A percentile compares a stretch with the other conserved stretches of the same genome.
Evolutionary conservation across 2,797 vertebrate species (phyloP).

Genomic region (Amazonetta brasiliensis): DNA sequence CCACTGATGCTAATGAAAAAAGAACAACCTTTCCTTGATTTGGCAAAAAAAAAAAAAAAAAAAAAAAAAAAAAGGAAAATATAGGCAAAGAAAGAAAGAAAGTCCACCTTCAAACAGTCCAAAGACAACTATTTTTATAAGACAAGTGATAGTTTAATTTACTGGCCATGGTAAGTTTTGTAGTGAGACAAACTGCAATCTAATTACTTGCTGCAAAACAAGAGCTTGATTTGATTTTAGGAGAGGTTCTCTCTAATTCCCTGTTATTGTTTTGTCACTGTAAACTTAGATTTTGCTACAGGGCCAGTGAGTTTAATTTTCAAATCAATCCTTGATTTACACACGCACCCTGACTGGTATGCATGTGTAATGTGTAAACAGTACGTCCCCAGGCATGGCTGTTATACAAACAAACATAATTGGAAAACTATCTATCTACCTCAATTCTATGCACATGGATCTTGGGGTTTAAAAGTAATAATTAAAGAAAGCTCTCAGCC

Average conservation of each 20-base stretch:
- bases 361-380: background rate
- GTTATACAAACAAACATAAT: background rate
- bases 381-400: background rate
- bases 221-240: conserved; percentile 66
- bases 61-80: background rate
- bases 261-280: conserved; percentile 53
- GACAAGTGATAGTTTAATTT: conserved; percentile 64
- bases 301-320: conserved; percentile 50
- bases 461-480: background rate
- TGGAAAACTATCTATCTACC: background rate
- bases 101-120: background rate
- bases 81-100: conserved; percentile 2
- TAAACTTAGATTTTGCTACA: conserved; percentile 43
- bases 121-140: conserved; percentile 41
- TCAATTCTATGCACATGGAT: background rate
- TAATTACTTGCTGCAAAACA: conserved; percentile 66
- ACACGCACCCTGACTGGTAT: background rate
- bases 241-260: conserved; percentile 52
- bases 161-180: conserved; percentile 40
- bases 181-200: conserved; percentile 57
- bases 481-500: background rate
- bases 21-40: background rate
- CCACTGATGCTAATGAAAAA: background rate
- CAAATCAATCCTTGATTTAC: conserved; percentile 35
- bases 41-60: background rate